These are phyloP conservation scores for Schlechtendalia chinensis DNA, from an alignment of 1,140 invertebrate species.

Conservation along the genomic window DNA sequence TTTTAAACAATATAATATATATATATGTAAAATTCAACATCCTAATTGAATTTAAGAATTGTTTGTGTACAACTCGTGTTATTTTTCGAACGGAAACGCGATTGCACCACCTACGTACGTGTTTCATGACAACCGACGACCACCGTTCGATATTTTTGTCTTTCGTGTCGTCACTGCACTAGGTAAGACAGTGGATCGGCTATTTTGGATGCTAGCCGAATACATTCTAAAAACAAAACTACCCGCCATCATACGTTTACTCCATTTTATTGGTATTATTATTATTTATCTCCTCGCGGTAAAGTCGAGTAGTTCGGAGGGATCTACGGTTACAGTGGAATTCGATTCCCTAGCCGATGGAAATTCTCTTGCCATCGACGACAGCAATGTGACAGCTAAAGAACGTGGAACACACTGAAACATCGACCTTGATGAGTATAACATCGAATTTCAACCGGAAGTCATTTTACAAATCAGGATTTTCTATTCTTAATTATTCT, in stretches of 20 bases:
- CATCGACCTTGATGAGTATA: background rate
- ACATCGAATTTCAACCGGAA: slow-evolving; percentile 9
- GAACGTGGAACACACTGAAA: background rate
- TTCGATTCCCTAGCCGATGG: background rate
- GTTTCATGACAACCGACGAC: background rate
- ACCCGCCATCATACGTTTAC: background rate
- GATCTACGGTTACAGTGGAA: background rate
- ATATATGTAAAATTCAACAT: background rate
- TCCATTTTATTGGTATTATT: background rate
- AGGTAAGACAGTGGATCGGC: background rate
- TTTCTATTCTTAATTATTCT: background rate
- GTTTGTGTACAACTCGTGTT: background rate
- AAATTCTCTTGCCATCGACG: background rate
- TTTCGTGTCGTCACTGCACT: background rate
- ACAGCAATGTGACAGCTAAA: slow-evolving; percentile 3
- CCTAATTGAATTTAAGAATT: background rate
- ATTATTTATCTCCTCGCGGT: background rate
- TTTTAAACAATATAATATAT: no score
- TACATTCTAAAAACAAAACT: slow-evolving; percentile 25
- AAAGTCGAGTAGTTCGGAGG: background rate
- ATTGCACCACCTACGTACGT: slow-evolving; percentile 4
- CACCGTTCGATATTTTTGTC: slow-evolving; percentile 27
- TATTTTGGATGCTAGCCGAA: slow-evolving; percentile 29
- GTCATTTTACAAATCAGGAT: background rate
- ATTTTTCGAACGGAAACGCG: background rate